Evolutionary conservation across 53 echinoderm and acorn worm species (phyloP), one percentile per base, ranked within the genome.

Genomic region (Henricia sp.): DNA sequence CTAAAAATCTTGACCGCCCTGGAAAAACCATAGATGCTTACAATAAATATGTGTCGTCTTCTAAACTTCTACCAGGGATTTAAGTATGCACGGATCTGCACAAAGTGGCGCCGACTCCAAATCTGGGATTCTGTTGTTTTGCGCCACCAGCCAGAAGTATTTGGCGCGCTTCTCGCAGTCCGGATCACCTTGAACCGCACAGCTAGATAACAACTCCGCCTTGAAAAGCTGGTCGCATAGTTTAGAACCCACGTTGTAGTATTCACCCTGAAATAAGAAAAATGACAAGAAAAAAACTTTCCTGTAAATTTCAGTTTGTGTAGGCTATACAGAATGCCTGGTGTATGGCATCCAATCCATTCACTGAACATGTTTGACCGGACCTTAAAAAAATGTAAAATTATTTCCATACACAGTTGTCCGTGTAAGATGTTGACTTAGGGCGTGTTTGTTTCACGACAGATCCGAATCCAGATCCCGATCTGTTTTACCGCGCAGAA

Each of bases 171-270:
- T 74, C 71, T 83, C 74, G 56, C 94, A 94, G 36, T 78, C 93
- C 0, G 53, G 36, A 55, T 90, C 93, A n/a, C 70, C 72, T 10
- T n/a, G n/a, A 5, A 16, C 13, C 10, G 42, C 68, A 46, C 82
- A 70, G 16, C 35, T 24, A 17, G 88, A 74, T 50, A 95, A 72
- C 64, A 95, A 67, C 83, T 95, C 95, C 52, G 90, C 90, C 60
- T 93, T 88, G 77, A 82, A 95, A 54, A 92, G 85, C 64, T 95
- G 90, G 62, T 95, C 95, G 52, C 95, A 95, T 2, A 90, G 86
- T 19, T 70, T 85, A 42, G 75, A 54, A 14, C 88, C 89, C 2
- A 95, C 83, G 21, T 74, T 91, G 71, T 74, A 95, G 39, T 85
- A 84, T 26, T 58, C 57, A 58, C 90, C 92, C 95, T 95, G 89